Base-by-base conservation (phyloP, 2,797 vertebrate genomes). In the Melanotaenia pygmaea region DNA sequence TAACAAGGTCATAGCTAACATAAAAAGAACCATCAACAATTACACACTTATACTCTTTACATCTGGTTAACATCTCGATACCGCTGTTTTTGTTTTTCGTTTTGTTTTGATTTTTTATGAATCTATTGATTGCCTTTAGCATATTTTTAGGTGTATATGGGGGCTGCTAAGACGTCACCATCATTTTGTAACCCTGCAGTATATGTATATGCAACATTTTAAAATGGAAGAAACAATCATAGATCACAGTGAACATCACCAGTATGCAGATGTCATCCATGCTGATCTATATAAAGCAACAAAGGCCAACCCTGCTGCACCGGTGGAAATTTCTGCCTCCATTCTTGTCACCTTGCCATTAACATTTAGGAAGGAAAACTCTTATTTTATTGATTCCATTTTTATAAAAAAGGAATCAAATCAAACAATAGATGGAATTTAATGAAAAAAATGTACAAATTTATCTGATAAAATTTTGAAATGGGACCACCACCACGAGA, bases 201-300 rank as follows among this genome's bases (percentile, higher is more conserved):
- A 18, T 35, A n/a, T 51, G 6, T 50, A 50, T 50, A 20, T 50
- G 24, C 20, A 73, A 35, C 28, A 35, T 62, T 70, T 18, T 22
- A 0, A 45, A 58, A 16, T n/a, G 5, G 35, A 67, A n/a, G 14
- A 32, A 67, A 47, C 2, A 56, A 43, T 47, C 47, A 20, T 68
- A 26, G 38, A 53, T 64, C 53, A 14, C 57, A 57, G 20, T 18
- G 8, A 54, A 32, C 34, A 61, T 59, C 8, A 76, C 35, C 54
- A 59, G 32, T 65, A 50, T 30, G 72, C 61, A 18, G 5, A 70
- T 24, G 47, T 30, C 18, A 37, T 38, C 18, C 9, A 28, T 51
- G 11, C 35, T 9, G 32, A 56, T 64, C 67, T 54, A 61, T 79
- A 66, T 61, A 71, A 77, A 81, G 58, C 64, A 63, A 61, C 50